These are phyloP conservation scores for Istiophorus platypterus DNA, from an alignment of 2,113 vertebrate species.

Conservation along the genomic window DNA sequence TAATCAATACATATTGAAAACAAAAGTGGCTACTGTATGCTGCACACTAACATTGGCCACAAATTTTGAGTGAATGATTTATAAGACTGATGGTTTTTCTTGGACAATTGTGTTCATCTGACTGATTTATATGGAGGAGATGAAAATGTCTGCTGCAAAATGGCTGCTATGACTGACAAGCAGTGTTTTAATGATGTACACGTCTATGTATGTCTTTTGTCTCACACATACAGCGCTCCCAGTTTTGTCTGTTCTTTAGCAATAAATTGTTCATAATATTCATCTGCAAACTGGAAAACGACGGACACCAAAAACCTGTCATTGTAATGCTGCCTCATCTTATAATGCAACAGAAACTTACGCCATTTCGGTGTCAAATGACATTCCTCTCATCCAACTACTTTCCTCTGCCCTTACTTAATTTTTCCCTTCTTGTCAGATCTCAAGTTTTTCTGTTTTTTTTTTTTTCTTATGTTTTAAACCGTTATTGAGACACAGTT, in stretches of 20 bases:
- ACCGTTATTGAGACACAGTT: not conserved
- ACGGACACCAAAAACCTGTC: conserved; percentile 39
- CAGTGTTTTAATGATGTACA: conserved; percentile 11
- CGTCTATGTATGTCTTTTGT: not conserved
- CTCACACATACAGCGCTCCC: not conserved
- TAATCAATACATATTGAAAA: not conserved
- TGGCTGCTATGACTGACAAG: conserved; percentile 5
- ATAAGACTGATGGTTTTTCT: conserved; percentile 23
- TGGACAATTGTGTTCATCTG: conserved; percentile 8
- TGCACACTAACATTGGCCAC: not conserved
- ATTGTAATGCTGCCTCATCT: conserved; percentile 25
- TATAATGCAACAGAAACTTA: conserved; percentile 48
- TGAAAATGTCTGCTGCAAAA: conserved; percentile 24
- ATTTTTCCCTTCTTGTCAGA: not conserved
- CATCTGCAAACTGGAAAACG: conserved; percentile 31
- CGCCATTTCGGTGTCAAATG: conserved; percentile 39
- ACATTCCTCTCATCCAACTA: conserved; percentile 14
- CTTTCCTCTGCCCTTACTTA: not conserved
- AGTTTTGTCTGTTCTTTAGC: conserved; percentile 22
- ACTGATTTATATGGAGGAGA: conserved; percentile 8
- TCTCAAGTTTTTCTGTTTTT: not conserved
- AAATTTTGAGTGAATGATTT: not conserved
- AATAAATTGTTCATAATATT: conserved; percentile 48
- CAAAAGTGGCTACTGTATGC: not conserved
- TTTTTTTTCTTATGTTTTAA: not conserved